A percentile compares a stretch with the other conserved stretches of the same genome.
Evolutionary conservation across 2,113 vertebrate genomes (phyloP).

Genomic region (Otis tarda): DNA sequence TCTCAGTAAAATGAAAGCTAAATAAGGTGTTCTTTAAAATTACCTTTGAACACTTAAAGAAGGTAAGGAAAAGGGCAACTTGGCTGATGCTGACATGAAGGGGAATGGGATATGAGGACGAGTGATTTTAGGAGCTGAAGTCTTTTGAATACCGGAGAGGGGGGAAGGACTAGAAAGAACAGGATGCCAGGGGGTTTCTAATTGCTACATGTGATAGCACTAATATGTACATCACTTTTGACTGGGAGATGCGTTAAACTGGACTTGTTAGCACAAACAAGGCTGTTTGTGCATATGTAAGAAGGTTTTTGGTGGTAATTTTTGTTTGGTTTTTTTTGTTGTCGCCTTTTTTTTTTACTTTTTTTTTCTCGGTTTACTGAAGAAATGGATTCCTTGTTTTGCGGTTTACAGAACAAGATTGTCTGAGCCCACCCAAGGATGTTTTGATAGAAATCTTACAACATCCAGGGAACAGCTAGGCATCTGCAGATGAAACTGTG

Average conservation of each 20-base stretch:
- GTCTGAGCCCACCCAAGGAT: neutral
- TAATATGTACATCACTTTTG: neutral
- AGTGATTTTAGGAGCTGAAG: constrained; percentile 1
- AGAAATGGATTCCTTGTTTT: neutral
- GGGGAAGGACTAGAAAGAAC: neutral
- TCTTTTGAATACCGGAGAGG: neutral
- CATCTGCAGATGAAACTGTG: neutral
- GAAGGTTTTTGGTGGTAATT: neutral
- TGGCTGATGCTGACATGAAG: constrained; percentile 63
- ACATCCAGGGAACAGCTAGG: neutral
- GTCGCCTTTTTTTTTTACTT: too few species aligned
- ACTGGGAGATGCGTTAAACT: neutral
- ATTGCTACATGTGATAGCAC: neutral
- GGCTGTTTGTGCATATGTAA: neutral
- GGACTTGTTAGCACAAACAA: neutral
- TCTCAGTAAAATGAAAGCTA: constrained; percentile 75
- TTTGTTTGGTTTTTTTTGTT: neutral
- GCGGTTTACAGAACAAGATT: neutral
- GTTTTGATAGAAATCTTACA: neutral
- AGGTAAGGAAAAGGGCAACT: constrained; percentile 69
- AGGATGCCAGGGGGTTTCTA: neutral
- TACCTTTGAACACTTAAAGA: constrained; percentile 72
- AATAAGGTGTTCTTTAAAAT: constrained; percentile 78
- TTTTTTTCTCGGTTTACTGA: neutral
- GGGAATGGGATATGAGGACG: constrained; percentile 58